phyloP scores from a whole-genome alignment of 1,140 invertebrate genomes.

The Euwallacea fornicatus region DNA sequence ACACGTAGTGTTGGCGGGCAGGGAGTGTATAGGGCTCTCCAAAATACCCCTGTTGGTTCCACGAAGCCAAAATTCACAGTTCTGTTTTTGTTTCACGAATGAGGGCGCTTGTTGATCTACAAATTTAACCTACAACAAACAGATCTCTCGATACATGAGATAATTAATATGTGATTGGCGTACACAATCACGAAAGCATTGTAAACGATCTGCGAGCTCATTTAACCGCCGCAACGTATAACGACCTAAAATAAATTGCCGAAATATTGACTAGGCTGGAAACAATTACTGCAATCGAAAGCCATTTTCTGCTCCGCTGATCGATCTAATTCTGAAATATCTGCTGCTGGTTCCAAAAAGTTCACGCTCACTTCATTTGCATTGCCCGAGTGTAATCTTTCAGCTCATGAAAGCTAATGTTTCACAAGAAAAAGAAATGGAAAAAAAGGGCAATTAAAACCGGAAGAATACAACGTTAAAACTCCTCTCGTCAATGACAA shows the following conservation, averaged over 20 bases:
- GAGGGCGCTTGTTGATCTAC: conserved; percentile 77
- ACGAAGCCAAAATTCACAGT: conserved; percentile 84
- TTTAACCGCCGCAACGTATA: neutral
- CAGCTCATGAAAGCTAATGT: no score
- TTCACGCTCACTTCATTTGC: no score
- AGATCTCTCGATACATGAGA: conserved; percentile 8
- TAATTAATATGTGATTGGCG: neutral
- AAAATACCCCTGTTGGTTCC: conserved; percentile 75
- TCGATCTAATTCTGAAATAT: conserved; percentile 2
- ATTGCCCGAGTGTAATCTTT: no score
- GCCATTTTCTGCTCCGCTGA: neutral
- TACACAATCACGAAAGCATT: neutral
- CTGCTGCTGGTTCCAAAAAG: no score
- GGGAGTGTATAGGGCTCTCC: conserved; percentile 77
- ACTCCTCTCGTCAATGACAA: no score
- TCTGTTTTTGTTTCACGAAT: conserved; percentile 76
- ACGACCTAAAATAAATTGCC: neutral
- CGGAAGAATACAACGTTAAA: no score
- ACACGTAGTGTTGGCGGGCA: conserved; percentile 84
- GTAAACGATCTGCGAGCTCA: neutral
- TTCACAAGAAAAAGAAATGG: neutral
- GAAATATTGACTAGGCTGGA: neutral
- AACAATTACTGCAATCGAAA: neutral
- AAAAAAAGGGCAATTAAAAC: neutral
- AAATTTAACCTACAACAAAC: conserved; percentile 68